phyloP scores from a whole-genome alignment of 2,113 vertebrate species.

The Zootoca vivipara region DNA sequence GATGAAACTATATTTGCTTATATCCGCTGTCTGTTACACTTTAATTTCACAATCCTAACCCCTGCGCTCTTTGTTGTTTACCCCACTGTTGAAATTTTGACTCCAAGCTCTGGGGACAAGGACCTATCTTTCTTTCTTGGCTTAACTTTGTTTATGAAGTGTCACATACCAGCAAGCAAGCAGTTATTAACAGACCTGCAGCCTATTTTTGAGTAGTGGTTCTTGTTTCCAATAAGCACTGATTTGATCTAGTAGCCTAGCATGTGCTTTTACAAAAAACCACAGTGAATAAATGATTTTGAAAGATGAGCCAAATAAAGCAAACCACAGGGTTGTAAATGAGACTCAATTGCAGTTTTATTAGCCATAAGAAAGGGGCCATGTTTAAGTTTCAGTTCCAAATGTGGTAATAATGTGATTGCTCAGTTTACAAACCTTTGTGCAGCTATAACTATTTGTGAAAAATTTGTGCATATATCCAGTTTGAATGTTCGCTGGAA shows the following conservation, averaged over 20 bases:
- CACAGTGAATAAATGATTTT: not conserved
- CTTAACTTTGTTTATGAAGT: not conserved
- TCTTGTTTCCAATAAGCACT: not conserved
- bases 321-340: not conserved
- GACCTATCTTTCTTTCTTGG: not conserved
- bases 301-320: not conserved
- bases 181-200: not conserved
- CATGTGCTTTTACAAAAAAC: not conserved
- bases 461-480: not conserved
- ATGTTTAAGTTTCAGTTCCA: not conserved
- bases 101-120: not conserved
- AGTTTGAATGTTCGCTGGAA: not conserved
- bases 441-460: not conserved
- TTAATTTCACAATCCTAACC: too few species aligned
- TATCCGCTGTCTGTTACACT: not conserved
- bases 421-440: not conserved
- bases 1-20: not conserved
- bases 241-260: not conserved
- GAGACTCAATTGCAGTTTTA: not conserved
- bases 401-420: not conserved
- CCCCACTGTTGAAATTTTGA: not conserved
- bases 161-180: too few species aligned
- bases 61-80: not conserved
- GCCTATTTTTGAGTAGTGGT: not conserved
- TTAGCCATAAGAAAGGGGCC: not conserved